Evolutionary conservation across 2,888 invertebrate species (phyloP), one percentile per base, ranked within the genome.

Genomic region (Oscheius sp.): DNA sequence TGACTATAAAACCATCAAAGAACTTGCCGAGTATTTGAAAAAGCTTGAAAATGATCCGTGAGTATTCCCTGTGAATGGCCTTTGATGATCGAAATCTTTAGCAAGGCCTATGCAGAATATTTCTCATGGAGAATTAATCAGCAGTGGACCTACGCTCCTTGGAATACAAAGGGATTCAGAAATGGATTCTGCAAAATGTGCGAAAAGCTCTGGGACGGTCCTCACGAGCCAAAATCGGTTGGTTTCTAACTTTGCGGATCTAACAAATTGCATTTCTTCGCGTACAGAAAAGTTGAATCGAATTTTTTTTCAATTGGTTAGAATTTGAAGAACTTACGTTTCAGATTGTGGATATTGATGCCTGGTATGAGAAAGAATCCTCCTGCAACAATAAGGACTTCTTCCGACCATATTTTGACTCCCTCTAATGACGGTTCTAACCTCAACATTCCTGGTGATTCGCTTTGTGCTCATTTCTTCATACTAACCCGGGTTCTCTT

Each of bases 111-210:
- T 53, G 37, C 78, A n/a, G 77, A 83, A 57, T 81, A 83, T 65
- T 83, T 86, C 46, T 72, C 76, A 15, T 86, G 84, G 84, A 61
- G 86, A 27, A 72, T 79, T 23, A 69, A 71, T 31, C 79, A 80
- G 39, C 46, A 66, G 3, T 85, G 84, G 84, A 79, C 82, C 8
- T 68, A 71, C n/a, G 85, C 82, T 8, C 79, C 77, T 1, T 85
- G 82, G 83, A 83, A 85, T 52, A 69, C 79, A 5, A 73, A 75
- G 2, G 82, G 82, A 1, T 85, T 78, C 69, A 72, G 80, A 5
- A 81, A 82, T 31, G 83, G 84, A 17, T 42, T 71, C 31, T 80
- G 80, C 63, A 65, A 70, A 12, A 48, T 80, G 12, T 80, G 80
- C 48, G 80, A 80, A 48, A 64, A 67, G 20, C 67, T 80, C 15